Conservation (phyloP, 2,888 invertebrate genomes). For the Arctia plantaginis region DNA sequence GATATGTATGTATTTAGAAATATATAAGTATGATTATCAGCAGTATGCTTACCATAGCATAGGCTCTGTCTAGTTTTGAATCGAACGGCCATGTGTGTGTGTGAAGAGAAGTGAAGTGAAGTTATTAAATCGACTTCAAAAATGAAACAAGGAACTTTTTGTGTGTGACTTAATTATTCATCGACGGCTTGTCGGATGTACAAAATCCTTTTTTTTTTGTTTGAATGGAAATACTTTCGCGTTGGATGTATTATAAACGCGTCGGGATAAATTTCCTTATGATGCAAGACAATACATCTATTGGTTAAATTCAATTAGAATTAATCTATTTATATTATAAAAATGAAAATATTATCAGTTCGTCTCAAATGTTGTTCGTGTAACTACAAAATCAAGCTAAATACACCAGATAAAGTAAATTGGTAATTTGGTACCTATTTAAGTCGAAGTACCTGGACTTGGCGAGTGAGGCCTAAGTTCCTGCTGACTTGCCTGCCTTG, state of each 20-base stretch:
- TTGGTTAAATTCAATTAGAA: background rate
- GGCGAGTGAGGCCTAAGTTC: constrained; percentile 94
- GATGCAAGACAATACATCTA: background rate
- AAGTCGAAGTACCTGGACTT: constrained; percentile 86
- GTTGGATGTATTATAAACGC: background rate
- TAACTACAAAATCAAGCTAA: constrained; percentile 8
- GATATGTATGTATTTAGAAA: too few species aligned
- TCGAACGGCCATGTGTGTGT: too few species aligned
- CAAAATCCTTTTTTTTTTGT: background rate
- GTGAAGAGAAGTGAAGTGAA: too few species aligned
- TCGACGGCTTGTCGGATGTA: background rate
- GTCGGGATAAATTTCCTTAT: background rate
- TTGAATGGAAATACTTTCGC: background rate
- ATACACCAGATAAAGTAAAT: constrained; percentile 23
- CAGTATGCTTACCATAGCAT: too few species aligned
- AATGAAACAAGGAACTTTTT: background rate
- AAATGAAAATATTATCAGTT: background rate
- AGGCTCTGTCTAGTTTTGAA: too few species aligned
- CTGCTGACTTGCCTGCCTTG: constrained; percentile 94
- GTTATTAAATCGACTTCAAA: background rate
- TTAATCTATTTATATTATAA: background rate
- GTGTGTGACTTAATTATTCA: background rate
- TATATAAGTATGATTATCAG: too few species aligned
- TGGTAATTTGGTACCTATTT: constrained; percentile 22
- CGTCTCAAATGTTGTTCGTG: constrained; percentile 25